Base-by-base conservation (phyloP, 2,888 invertebrate species). In the Horisme vitalbata region DNA sequence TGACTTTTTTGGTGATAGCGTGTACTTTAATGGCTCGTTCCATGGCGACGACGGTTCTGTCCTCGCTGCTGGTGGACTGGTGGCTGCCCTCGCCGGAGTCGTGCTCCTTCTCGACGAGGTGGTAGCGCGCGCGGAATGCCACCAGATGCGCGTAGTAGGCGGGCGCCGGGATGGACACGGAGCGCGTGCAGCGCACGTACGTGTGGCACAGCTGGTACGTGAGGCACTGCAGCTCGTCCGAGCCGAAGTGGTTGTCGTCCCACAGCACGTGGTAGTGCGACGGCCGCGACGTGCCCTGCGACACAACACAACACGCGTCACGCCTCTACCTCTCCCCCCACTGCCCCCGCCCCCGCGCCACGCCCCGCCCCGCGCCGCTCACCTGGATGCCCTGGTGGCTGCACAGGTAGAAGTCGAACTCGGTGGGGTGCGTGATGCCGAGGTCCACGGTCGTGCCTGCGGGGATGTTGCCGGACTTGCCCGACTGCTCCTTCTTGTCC, bases 201-300 rank as follows among this genome's bases (percentile, higher is more conserved):
- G 99, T 99, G 92, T 99, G 99, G 89, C 99, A 99, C 80, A 99
- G 92, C 90, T 99, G 99, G 91, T 99, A 99, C 53, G 99, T 99
- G 63, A 99, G 92, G 90, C 98, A 98, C 89, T 99, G 99, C 63
- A 99, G 92, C 89, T 99, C 99, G 89, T 99, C 99, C 41, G 99
- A 98, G 64, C 97, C 97, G 83, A 99, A 96, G 85, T 97, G 97
- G 89, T 99, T 99, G 92, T 99, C 99, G 90, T 99, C 99, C 99
- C 99, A 99, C 43, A 99, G 92, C 51, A 99, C 99, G 88, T 99
- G 99, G 91, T 99, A 99, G 91, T 99, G 99, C 20, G 99, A 98
- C 52, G 99, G 99, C 55, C 99, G 94, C 63, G 98, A 98, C 55
- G 99, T 99, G 75, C 99, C 99, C 97, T 99, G 79, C 4, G 34